Conservation (phyloP, 2,888 invertebrate genomes). For the Noctua comes region DNA sequence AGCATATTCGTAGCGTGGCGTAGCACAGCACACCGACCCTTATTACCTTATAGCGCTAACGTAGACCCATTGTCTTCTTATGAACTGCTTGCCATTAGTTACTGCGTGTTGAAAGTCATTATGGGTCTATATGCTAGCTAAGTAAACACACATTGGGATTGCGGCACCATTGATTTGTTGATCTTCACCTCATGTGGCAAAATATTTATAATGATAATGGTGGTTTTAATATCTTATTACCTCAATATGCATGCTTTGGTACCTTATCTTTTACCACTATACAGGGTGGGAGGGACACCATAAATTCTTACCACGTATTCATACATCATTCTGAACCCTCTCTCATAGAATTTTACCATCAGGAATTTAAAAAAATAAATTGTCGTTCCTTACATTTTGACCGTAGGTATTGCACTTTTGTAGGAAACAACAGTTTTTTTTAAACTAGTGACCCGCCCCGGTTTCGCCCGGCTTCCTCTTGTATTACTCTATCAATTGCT, state of each 20-base stretch:
- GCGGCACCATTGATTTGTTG: neutral
- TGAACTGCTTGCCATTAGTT: neutral
- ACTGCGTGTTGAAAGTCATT: neutral
- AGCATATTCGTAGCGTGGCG: conserved; percentile 41
- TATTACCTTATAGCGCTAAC: no score
- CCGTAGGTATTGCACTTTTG: no score
- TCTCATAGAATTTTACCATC: no score
- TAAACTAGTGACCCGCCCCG: no score
- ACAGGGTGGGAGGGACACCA: no score
- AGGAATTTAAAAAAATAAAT: no score
- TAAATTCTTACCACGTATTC: no score
- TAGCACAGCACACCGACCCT: conserved; percentile 18
- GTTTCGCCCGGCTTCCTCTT: no score
- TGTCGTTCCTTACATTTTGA: no score
- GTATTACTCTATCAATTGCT: no score
- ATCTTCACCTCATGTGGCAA: neutral
- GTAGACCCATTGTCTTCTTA: neutral
- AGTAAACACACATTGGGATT: neutral
- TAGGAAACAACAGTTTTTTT: no score
- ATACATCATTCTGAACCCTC: no score
- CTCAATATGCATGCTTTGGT: neutral
- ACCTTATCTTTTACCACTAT: neutral
- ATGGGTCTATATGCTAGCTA: neutral
- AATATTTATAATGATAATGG: neutral
- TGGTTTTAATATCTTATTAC: neutral